A percentile compares a stretch with the other conserved stretches of the same genome.
These are phyloP conservation scores for Enteromius afrohamiltoni DNA, from an alignment of 2,797 vertebrate species.

Conservation along the genomic window DNA sequence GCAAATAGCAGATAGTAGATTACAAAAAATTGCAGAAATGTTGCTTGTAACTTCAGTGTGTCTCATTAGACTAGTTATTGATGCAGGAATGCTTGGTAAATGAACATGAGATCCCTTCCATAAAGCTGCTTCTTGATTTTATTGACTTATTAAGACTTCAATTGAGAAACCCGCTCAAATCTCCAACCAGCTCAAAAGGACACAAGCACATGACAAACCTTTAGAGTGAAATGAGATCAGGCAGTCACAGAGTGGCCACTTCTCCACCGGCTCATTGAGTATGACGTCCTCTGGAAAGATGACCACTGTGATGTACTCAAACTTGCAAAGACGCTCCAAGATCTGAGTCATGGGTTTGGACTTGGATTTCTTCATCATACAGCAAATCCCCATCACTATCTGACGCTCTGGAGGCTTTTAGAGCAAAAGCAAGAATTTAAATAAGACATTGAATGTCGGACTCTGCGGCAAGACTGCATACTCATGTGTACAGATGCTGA, in stretches of 20 bases:
- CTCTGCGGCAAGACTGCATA: not conserved
- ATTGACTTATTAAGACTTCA: not conserved
- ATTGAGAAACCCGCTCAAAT: slow-evolving; percentile 1
- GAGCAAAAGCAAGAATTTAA: slow-evolving; percentile 8
- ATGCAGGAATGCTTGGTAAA: not conserved
- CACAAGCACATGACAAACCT: slow-evolving; percentile 74
- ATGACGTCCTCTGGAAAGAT: slow-evolving; percentile 97
- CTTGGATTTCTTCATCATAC: slow-evolving; percentile 99
- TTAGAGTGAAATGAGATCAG: slow-evolving; percentile 99
- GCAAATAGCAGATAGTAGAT: not conserved
- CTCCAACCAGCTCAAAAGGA: slow-evolving; percentile 1
- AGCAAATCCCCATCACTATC: slow-evolving; percentile 97
- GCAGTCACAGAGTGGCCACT: slow-evolving; percentile 97
- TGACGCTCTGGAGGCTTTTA: slow-evolving; percentile 90
- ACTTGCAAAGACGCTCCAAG: slow-evolving; percentile 95
- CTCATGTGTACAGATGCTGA: not conserved
- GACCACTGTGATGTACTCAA: slow-evolving; percentile 96
- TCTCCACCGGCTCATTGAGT: slow-evolving; percentile 94
- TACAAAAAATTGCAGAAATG: not conserved
- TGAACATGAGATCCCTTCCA: not conserved
- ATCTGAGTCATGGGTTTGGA: slow-evolving; percentile 99
- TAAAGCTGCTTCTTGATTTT: not conserved
- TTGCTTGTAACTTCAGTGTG: not conserved
- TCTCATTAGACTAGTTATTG: not conserved
- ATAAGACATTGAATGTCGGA: slow-evolving; percentile 13